phyloP scores from a whole-genome alignment of 2,113 vertebrate species.

The Benitochromis conjunctus region DNA sequence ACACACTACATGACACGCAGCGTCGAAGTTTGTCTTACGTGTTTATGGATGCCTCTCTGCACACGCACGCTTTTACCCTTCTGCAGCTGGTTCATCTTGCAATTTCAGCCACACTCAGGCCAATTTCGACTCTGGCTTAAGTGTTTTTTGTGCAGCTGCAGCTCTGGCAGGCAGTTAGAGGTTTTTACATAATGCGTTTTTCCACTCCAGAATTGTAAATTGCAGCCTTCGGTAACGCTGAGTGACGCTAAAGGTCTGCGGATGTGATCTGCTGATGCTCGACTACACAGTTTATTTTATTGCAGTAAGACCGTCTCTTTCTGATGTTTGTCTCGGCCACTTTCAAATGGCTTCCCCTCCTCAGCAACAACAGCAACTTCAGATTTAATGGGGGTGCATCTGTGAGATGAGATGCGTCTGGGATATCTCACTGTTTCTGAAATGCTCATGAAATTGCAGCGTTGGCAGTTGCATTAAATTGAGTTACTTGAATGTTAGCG shows the following conservation, averaged over 20 bases:
- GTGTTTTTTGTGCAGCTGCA: slow-evolving; percentile 17
- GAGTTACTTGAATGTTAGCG: background rate
- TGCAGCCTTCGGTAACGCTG: background rate
- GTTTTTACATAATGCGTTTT: slow-evolving; percentile 13
- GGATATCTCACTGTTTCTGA: background rate
- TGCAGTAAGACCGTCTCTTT: background rate
- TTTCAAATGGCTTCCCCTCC: background rate
- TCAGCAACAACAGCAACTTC: background rate
- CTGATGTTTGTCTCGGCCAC: background rate
- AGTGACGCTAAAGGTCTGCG: background rate
- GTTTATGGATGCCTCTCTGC: background rate
- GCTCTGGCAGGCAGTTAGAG: background rate
- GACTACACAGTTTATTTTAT: background rate
- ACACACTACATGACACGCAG: slow-evolving; percentile 5
- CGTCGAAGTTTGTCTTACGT: background rate
- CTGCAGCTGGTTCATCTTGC: background rate
- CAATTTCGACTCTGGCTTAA: background rate
- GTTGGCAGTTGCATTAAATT: background rate
- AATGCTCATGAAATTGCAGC: background rate
- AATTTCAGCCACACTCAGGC: background rate
- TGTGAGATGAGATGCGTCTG: background rate
- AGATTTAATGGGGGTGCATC: background rate
- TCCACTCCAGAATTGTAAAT: background rate
- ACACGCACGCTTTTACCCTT: background rate
- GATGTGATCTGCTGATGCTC: background rate